These are phyloP conservation scores for Phalacrocorax carbo DNA, from an alignment of 2,113 vertebrate species.

Conservation along the genomic window DNA sequence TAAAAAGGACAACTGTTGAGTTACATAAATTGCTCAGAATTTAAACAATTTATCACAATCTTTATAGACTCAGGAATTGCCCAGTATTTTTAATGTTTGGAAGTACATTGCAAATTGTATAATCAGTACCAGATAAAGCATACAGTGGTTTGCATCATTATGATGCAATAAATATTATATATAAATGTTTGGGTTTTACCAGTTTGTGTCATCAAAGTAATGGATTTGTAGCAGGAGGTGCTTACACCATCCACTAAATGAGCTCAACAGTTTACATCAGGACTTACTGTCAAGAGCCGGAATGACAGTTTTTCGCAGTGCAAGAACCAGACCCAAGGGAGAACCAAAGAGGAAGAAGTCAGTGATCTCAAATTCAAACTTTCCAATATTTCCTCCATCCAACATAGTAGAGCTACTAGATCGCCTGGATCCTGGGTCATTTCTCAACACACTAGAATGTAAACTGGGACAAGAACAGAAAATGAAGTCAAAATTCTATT, in stretches of 20 bases:
- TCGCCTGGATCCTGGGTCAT: constrained; percentile 82
- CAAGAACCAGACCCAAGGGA: constrained; percentile 92
- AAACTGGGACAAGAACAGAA: constrained; percentile 75
- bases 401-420: constrained; percentile 91
- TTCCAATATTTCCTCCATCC: constrained; percentile 82
- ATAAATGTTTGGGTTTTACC: background rate
- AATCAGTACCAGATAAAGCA: background rate
- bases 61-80: background rate
- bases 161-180: rapidly evolving
- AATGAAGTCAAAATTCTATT: background rate
- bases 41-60: background rate
- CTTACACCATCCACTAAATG: background rate
- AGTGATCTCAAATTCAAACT: constrained; percentile 93
- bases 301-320: constrained; percentile 93
- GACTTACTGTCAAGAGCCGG: constrained; percentile 89
- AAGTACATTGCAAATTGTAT: background rate
- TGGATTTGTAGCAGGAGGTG: background rate
- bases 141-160: background rate
- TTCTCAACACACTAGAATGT: constrained; percentile 88
- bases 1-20: background rate
- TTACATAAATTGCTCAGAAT: background rate
- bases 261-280: background rate
- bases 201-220: background rate
- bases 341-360: constrained; percentile 98
- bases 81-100: background rate